A percentile compares a stretch with the other conserved stretches of the same genome.
Conservation (phyloP, 35 echinoderm and acorn worm genomes). For the Chiridota heheva region DNA sequence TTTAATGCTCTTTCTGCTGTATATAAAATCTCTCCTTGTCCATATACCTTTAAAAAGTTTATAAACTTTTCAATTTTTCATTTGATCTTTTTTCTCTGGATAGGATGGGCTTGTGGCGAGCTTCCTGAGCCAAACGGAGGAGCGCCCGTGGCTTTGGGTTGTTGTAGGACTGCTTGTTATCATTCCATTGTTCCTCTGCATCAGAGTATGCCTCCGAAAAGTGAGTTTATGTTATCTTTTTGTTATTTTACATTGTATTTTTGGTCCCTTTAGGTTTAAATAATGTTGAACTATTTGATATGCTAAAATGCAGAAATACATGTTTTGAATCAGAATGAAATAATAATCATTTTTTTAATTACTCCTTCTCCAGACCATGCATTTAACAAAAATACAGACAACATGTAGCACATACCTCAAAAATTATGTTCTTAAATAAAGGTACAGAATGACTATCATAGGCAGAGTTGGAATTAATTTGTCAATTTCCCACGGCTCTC, state of each 20-base stretch:
- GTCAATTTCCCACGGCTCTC: too few relatives aligned
- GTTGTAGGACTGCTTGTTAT: slow-evolving; percentile 85
- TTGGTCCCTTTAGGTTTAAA: background rate
- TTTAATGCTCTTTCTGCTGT: too few relatives aligned
- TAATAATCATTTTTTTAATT: background rate
- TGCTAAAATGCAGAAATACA: background rate
- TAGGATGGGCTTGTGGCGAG: slow-evolving; percentile 50
- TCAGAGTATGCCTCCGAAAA: slow-evolving; percentile 70
- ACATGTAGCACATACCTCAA: too few relatives aligned
- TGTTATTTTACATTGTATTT: background rate
- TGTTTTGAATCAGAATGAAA: background rate
- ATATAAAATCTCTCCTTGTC: background rate
- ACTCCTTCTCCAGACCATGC: too few relatives aligned
- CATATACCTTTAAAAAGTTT: background rate
- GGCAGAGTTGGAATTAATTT: too few relatives aligned
- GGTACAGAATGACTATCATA: too few relatives aligned
- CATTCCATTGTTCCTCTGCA: slow-evolving; percentile 83
- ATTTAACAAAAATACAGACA: too few relatives aligned
- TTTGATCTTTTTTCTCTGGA: slow-evolving; percentile 60
- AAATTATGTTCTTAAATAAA: too few relatives aligned
- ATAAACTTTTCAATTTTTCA: background rate
- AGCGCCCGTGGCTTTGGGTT: slow-evolving; percentile 91
- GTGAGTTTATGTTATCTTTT: slow-evolving; percentile 38
- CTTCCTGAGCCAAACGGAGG: slow-evolving; percentile 64
- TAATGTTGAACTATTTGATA: background rate